Conservation (phyloP, 1,140 invertebrate species). For the Camponotus pennsylvanicus region DNA sequence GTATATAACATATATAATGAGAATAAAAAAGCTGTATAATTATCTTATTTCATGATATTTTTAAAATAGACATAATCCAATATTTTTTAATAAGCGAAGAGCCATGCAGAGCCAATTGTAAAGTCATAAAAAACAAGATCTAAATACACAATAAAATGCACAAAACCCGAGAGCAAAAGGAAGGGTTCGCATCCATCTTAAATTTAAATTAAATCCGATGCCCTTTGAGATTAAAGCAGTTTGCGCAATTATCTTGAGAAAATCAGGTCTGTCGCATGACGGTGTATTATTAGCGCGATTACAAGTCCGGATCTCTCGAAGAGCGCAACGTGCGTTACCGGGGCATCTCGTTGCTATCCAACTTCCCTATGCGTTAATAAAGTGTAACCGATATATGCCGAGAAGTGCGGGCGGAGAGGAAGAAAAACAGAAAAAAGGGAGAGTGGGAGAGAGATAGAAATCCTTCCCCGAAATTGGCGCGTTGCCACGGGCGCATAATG, state of each 20-base stretch:
- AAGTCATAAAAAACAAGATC: background rate
- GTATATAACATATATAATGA: too few species aligned
- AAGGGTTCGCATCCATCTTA: background rate
- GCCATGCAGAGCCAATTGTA: background rate
- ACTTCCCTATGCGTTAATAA: constrained; percentile 44
- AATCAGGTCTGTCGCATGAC: constrained; percentile 19
- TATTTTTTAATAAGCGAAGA: background rate
- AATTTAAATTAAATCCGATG: constrained; percentile 32
- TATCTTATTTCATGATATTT: background rate
- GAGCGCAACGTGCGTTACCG: constrained; percentile 33
- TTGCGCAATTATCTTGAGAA: constrained; percentile 33
- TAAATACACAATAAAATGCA: background rate
- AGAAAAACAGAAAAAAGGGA: background rate
- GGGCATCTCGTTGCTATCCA: constrained; percentile 6
- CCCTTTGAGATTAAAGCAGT: constrained; percentile 28
- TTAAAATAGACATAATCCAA: background rate
- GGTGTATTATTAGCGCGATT: constrained; percentile 49
- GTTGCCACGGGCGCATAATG: constrained; percentile 77
- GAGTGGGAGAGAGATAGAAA: background rate
- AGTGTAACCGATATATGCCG: constrained; percentile 50
- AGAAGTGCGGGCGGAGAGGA: background rate
- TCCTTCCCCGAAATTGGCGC: constrained; percentile 63
- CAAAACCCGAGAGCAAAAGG: background rate
- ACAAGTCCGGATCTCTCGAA: background rate
- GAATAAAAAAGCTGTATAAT: too few species aligned